Evolutionary conservation across 30 jellyfish, hydroid and myxozoan species (phyloP), one percentile per base, ranked within the genome.

Genomic region (Haliclystus octoradiatus): DNA sequence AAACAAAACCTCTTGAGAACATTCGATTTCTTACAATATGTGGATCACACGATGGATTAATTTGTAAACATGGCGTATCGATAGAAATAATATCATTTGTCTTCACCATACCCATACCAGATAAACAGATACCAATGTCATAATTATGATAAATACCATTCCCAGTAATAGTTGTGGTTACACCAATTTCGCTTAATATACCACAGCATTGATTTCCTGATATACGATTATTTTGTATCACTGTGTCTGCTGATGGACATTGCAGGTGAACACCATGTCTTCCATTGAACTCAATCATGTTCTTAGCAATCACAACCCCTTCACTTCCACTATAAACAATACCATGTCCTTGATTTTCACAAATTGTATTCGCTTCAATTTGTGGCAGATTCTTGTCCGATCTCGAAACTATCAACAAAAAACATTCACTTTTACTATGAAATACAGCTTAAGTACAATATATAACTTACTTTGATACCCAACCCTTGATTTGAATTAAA

Each of bases 321-420:
- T 85, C 96, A 2, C 81, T 72, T 67, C 96, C 96, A 49, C 90
- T 66, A 62, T 85, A 78, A 30, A 72, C 31, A 23, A 85, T 31
- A 0, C 96, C 96, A 52, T 78, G 93, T 28, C 96, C 93, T 1
- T 81, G 77, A 62, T 85, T 85, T 62, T 75, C 68, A 28, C 80
- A 71, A 27, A 85, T 73, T 27, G 49, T 65, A 73, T 85, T 85
- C 72, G 28, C 61, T 64, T 85, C 96, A 30, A 85, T 83, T 31
- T 85, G 96, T 2, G 96, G 84, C 15, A 77, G 68, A n/a, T 70
- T 72, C 49, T 85, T 85, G 46, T 85, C 96, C 33, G 96, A 92
- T 47, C 81, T 52, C 31, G 93, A 78, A 31, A 85, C 96, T 85
- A 35, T 1, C 34, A 40, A 40, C 14, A 40, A 19, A 53, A 53